These are phyloP conservation scores for Lacanobia wlatinum DNA, from an alignment of 2,888 invertebrate genomes.

Conservation along the genomic window DNA sequence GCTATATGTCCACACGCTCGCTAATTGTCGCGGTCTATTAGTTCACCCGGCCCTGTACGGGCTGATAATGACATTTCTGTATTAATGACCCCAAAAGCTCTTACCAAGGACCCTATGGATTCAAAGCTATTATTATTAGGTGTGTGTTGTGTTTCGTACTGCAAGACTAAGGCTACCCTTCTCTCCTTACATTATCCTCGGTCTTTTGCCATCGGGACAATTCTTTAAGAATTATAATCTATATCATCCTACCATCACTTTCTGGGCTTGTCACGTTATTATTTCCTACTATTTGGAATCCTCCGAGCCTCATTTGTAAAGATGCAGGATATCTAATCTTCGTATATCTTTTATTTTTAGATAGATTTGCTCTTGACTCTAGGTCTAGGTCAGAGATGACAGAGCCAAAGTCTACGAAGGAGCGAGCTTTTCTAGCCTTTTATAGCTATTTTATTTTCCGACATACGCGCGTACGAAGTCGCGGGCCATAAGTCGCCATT, in stretches of 20 bases:
- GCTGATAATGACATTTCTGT: constrained; percentile 51
- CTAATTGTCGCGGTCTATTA: constrained; percentile 52
- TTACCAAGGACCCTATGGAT: constrained; percentile 6
- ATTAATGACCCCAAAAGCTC: constrained; percentile 42
- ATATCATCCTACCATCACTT: neutral
- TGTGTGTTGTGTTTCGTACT: neutral
- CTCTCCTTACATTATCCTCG: neutral
- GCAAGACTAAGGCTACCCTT: neutral
- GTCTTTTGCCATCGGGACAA: neutral
- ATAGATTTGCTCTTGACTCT: no score
- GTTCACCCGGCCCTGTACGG: constrained; percentile 23
- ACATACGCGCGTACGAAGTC: no score
- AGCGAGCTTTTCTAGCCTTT: no score
- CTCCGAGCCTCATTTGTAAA: neutral
- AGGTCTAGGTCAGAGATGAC: no score
- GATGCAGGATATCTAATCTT: neutral
- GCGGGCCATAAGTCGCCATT: no score
- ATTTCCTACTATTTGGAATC: neutral
- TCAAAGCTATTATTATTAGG: neutral
- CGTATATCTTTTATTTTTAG: no score
- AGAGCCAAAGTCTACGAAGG: no score
- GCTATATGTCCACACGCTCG: constrained; percentile 43
- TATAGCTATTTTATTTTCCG: no score
- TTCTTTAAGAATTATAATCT: neutral
- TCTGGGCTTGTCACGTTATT: neutral